phyloP scores from a whole-genome alignment of 2,888 invertebrate species.

The Lapara coniferarum region DNA sequence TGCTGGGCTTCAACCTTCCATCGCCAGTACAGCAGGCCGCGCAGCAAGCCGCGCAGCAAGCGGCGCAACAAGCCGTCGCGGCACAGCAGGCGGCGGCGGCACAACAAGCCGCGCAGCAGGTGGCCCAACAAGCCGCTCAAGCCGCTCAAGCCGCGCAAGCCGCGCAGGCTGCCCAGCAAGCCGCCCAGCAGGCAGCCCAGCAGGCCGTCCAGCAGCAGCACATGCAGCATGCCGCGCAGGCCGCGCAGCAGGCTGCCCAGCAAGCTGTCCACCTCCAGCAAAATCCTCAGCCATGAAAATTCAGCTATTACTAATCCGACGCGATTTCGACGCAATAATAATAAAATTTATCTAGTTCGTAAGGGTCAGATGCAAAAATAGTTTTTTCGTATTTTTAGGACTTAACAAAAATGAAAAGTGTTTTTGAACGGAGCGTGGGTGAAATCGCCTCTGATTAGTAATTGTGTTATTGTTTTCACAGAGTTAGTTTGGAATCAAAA shows the following conservation, averaged over 20 bases:
- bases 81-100: conserved; percentile 57
- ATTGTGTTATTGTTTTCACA: conserved; percentile 50
- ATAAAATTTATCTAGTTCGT: conserved; percentile 45
- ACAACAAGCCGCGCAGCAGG: conserved; percentile 60
- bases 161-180: conserved; percentile 75
- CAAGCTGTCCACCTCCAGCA: conserved; percentile 83
- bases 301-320: conserved; percentile 90
- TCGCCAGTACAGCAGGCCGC: conserved; percentile 75
- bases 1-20: conserved; percentile 89
- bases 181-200: conserved; percentile 69
- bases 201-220: conserved; percentile 82
- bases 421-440: conserved; percentile 53
- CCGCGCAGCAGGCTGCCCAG: conserved; percentile 76
- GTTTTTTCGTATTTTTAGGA: conserved; percentile 47
- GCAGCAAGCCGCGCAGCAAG: conserved; percentile 67
- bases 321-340: conserved; percentile 70
- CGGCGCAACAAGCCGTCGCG: conserved; percentile 52
- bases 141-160: conserved; percentile 62
- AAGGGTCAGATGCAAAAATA: conserved; percentile 37
- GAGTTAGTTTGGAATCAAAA: conserved; percentile 43
- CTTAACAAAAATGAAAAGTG: conserved; percentile 40
- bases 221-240: conserved; percentile 58
- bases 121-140: conserved; percentile 57
- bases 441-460: conserved; percentile 80
- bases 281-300: conserved; percentile 89